phyloP scores from a whole-genome alignment of 2,888 invertebrate species.

The Caenorhabditis zanzibari region DNA sequence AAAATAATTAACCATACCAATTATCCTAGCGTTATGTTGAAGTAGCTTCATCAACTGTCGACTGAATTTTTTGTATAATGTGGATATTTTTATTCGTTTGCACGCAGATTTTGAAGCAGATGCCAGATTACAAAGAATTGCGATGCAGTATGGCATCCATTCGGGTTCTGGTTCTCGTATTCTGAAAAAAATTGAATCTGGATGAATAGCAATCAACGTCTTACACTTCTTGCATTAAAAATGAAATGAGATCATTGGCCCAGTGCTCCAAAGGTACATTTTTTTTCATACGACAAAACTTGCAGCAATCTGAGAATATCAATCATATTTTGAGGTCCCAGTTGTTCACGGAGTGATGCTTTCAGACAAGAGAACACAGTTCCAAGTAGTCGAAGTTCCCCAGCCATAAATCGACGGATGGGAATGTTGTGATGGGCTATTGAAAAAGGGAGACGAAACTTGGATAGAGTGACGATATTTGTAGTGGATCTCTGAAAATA shows the following conservation, averaged over 20 bases:
- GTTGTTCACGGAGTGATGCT: constrained; percentile 73
- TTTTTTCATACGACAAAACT: constrained; percentile 78
- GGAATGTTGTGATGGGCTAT: constrained; percentile 75
- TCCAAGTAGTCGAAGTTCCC: constrained; percentile 72
- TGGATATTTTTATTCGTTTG: constrained; percentile 74
- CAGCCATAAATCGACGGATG: constrained; percentile 73
- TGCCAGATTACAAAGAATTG: constrained; percentile 80
- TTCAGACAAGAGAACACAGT: constrained; percentile 75
- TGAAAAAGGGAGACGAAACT: constrained; percentile 73
- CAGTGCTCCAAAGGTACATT: constrained; percentile 73
- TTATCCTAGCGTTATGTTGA: constrained; percentile 74
- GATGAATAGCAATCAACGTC: no score
- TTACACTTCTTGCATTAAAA: constrained; percentile 78
- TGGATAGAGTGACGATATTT: constrained; percentile 68
- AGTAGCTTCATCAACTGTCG: constrained; percentile 75
- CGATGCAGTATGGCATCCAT: constrained; percentile 80
- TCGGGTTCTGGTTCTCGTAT: constrained; percentile 73
- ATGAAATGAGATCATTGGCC: constrained; percentile 76
- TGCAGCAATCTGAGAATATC: constrained; percentile 78
- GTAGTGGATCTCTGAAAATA: constrained; percentile 59
- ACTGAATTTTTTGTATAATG: constrained; percentile 73
- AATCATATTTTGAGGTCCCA: constrained; percentile 80
- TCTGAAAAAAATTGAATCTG: constrained; percentile 36
- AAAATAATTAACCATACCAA: constrained; percentile 57
- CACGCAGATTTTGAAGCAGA: constrained; percentile 77